Evolutionary conservation across 2,888 invertebrate genomes (phyloP).

Genomic region (Aspidiotus destructor): DNA sequence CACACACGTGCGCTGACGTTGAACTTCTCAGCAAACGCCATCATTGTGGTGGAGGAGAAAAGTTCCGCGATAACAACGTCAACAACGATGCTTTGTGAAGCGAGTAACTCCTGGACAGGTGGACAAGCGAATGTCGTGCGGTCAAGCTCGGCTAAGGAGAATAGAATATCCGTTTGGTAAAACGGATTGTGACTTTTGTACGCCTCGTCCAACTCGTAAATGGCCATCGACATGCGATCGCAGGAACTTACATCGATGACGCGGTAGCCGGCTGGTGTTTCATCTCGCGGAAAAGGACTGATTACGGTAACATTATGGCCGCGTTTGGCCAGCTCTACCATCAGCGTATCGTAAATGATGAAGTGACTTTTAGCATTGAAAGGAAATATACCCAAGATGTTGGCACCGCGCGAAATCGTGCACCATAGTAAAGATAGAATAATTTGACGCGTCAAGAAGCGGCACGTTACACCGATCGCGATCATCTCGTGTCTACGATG

Average conservation of each 20-base stretch:
- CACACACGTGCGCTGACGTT: neutral
- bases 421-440: no score
- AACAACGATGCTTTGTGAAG: neutral
- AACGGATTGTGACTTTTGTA: neutral
- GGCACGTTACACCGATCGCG: no score
- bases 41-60: neutral
- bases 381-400: conserved; percentile 39
- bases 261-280: conserved; percentile 37
- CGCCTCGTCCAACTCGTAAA: neutral
- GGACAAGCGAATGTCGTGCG: neutral
- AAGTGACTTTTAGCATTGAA: conserved; percentile 39
- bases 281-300: conserved; percentile 37
- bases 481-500: no score
- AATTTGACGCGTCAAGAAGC: no score
- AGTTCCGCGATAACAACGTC: neutral
- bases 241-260: conserved; percentile 38
- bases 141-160: neutral
- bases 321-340: conserved; percentile 38
- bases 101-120: neutral
- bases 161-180: neutral
- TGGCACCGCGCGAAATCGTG: neutral
- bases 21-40: neutral
- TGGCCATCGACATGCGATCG: neutral
- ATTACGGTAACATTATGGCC: conserved; percentile 40
- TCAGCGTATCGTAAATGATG: conserved; percentile 36